Evolutionary conservation across 2,888 invertebrate genomes (phyloP), one percentile per base, ranked within the genome.

Genomic region (Graphium colonna): DNA sequence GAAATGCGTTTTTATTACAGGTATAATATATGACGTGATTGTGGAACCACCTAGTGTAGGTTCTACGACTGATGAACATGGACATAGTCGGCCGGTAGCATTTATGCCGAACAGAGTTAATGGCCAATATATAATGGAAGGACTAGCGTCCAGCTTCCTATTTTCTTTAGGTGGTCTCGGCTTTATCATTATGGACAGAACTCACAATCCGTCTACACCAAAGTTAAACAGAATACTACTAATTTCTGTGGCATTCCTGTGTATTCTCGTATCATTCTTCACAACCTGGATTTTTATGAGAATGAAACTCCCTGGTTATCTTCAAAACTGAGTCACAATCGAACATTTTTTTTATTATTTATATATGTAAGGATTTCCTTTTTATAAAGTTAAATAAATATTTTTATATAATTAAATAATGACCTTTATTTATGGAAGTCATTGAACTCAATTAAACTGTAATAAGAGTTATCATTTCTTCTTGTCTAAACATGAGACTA

Each of bases 111-210:
- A 98, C 78, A 91, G 99, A 62, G 98, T 99, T 0, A 99, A 99
- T 82, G 99, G 99, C 0, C 99, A 99, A 77, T 99, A 99, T 76
- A 99, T 99, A 52, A 98, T 99, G 98, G 99, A 99, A 88, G 99
- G 99, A 0, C 86, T 99, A 58, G 98, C 98, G 0, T 97, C 98
- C 9, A 98, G 98, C 81, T 99, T 99, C 76, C 92, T 99, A 16
- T 99, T 99, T 82, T 97, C 98, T 0, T 91, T 98, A 57, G 99
- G 99, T 40, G 98, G 98, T 0, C 85, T 99, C 26, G 99, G 99
- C 5, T 98, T 99, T 80, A 97, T 99, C 16, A 95, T 99, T 56
- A 90, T 99, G 59, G 99, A 99, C 81, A 95, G 97, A 67, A 98
- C 98, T 0, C 97, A 97, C 77, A 95, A 95, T 70, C 96, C 98